A percentile compares a stretch with the other conserved stretches of the same genome.
phyloP scores from a whole-genome alignment of 1,140 invertebrate genomes.

The Scaptomyza graminum region DNA sequence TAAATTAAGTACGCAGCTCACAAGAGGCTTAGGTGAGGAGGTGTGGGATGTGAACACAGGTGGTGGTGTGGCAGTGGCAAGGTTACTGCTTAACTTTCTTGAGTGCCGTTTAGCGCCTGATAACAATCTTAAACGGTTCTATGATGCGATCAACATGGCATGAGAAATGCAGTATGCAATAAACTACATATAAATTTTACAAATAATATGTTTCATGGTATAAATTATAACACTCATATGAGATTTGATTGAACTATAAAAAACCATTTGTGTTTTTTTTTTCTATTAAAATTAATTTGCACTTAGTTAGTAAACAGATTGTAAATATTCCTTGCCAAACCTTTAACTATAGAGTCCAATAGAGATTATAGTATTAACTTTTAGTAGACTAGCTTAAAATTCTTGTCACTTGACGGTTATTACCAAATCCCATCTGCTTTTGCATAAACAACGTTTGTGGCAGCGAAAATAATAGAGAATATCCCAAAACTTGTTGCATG shows the following conservation, averaged over 20 bases:
- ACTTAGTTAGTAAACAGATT: neutral
- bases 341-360: no score
- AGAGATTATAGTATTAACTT: neutral
- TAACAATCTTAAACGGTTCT: conserved; percentile 23
- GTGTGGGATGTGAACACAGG: neutral
- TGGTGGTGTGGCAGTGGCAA: neutral
- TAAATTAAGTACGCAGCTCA: conserved; percentile 70
- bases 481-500: conserved; percentile 42
- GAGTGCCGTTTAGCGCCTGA: conserved; percentile 33
- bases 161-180: no score
- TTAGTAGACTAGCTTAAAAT: neutral
- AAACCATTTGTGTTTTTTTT: no score
- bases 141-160: neutral
- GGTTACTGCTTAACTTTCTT: neutral
- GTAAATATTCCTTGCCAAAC: neutral
- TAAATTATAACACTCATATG: no score
- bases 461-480: neutral
- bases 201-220: no score
- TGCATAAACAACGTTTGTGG: conserved; percentile 2
- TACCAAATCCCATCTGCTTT: conserved; percentile 1
- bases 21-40: neutral
- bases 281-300: neutral
- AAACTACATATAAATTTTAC: no score
- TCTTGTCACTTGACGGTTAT: conserved; percentile 22
- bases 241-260: no score